Conservation (phyloP, 2,797 vertebrate species). For the Etheostoma perlongum region DNA sequence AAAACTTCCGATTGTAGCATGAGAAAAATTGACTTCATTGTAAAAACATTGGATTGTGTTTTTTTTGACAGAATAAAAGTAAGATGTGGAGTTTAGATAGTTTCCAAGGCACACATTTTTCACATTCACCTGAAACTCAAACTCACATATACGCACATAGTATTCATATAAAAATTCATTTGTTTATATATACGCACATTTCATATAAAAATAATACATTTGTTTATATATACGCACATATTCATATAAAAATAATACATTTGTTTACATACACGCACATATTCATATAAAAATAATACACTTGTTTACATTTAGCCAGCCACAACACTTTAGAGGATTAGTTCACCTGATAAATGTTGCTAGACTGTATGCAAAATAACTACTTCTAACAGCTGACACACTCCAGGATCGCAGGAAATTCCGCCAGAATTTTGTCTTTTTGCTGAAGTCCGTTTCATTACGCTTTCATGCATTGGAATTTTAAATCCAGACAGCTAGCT, state of each 20-base stretch:
- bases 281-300: no score
- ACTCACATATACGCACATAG: background rate
- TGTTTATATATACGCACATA: background rate
- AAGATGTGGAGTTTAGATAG: conserved; percentile 16
- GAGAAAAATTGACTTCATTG: conserved; percentile 48
- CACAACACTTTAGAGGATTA: background rate
- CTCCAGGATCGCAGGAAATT: no score
- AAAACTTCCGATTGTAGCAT: conserved; percentile 29
- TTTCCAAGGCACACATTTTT: background rate
- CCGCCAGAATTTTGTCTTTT: no score
- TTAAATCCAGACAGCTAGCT: no score
- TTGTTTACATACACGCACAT: background rate
- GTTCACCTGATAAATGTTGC: background rate
- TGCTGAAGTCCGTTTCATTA: no score
- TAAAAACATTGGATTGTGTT: conserved; percentile 39
- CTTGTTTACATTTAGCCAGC: background rate
- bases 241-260: background rate
- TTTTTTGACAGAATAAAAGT: background rate
- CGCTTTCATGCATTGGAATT: no score
- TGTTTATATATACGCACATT: background rate
- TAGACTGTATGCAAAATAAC: background rate
- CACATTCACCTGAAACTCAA: conserved; percentile 2
- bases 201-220: no score
- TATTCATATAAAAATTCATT: background rate
- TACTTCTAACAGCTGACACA: background rate